Percentiles rank a stretch among this genome's conserved stretches.
These are phyloP conservation scores for Coreius guichenoti DNA, from an alignment of 2,797 vertebrate genomes.

Conservation along the genomic window DNA sequence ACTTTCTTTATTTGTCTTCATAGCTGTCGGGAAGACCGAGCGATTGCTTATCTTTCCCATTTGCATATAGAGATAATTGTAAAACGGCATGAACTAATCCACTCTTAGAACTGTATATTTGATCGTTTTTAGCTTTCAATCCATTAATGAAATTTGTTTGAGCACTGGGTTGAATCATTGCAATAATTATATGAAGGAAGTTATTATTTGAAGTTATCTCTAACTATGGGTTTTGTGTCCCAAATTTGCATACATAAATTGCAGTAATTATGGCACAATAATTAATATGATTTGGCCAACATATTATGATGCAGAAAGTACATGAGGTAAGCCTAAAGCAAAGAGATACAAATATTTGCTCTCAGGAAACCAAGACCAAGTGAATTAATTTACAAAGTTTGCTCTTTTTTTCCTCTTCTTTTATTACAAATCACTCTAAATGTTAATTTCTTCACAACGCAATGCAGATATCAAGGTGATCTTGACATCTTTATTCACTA, in stretches of 20 bases:
- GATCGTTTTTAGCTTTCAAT: slow-evolving; percentile 82
- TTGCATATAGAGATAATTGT: slow-evolving; percentile 83
- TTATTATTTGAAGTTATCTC: slow-evolving; percentile 79
- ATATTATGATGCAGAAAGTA: slow-evolving; percentile 68
- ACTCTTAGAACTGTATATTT: slow-evolving; percentile 79
- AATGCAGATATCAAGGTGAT: slow-evolving; percentile 7
- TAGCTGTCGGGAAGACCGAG: slow-evolving; percentile 74
- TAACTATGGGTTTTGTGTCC: slow-evolving; percentile 76
- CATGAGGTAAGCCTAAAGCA: slow-evolving; percentile 59
- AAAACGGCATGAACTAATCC: slow-evolving; percentile 80
- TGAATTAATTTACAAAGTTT: slow-evolving; percentile 32
- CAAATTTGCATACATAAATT: slow-evolving; percentile 81
- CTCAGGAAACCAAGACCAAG: slow-evolving; percentile 23
- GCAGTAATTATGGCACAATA: slow-evolving; percentile 80
- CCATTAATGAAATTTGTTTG: slow-evolving; percentile 86
- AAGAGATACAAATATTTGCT: slow-evolving; percentile 39
- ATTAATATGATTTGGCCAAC: slow-evolving; percentile 76
- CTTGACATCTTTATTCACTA: slow-evolving; percentile 14
- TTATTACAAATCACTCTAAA: slow-evolving; percentile 28
- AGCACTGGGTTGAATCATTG: slow-evolving; percentile 83
- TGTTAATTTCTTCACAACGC: slow-evolving; percentile 25
- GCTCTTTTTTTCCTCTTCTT: not conserved
- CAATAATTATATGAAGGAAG: slow-evolving; percentile 79
- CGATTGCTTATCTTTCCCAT: slow-evolving; percentile 81
- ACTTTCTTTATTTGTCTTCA: slow-evolving; percentile 76